phyloP scores from a whole-genome alignment of 1,140 invertebrate genomes.

The Mya arenaria region DNA sequence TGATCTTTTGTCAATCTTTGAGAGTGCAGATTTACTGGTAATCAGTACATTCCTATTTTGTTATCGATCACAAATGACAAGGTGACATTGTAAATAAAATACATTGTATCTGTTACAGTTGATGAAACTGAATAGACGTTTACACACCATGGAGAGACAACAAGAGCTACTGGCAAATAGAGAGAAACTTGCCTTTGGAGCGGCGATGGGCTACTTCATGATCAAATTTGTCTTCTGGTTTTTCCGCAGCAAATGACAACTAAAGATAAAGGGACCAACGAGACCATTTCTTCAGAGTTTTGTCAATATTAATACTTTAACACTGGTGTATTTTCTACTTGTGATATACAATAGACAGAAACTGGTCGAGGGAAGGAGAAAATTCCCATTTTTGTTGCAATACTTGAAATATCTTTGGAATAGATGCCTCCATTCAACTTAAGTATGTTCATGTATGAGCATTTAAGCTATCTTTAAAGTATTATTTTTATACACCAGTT shows the following conservation, averaged over 20 bases:
- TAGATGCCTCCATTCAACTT: no score
- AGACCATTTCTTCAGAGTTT: no score
- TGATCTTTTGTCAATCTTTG: no score
- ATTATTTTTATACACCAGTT: no score
- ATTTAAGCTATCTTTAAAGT: no score
- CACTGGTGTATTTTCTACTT: constrained; percentile 9
- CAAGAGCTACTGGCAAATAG: constrained; percentile 61
- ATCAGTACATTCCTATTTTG: no score
- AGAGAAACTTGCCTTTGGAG: constrained; percentile 63
- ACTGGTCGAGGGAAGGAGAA: constrained; percentile 2
- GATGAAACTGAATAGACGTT: constrained; percentile 62
- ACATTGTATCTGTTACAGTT: no score
- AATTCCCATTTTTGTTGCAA: background rate
- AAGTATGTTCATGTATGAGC: no score
- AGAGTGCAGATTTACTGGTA: no score
- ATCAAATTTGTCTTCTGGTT: constrained; percentile 66
- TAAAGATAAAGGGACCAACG: background rate
- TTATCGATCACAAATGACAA: no score
- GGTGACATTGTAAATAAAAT: no score
- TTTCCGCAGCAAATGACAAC: constrained; percentile 52
- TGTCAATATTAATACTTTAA: constrained; percentile 32
- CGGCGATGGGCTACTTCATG: constrained; percentile 65
- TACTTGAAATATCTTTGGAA: constrained; percentile 32
- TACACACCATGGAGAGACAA: constrained; percentile 66
- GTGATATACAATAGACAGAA: constrained; percentile 36